A percentile compares a stretch with the other conserved stretches of the same genome.
Evolutionary conservation across 2,888 invertebrate genomes (phyloP).

Genomic region (Melikaiella ostensackeni): DNA sequence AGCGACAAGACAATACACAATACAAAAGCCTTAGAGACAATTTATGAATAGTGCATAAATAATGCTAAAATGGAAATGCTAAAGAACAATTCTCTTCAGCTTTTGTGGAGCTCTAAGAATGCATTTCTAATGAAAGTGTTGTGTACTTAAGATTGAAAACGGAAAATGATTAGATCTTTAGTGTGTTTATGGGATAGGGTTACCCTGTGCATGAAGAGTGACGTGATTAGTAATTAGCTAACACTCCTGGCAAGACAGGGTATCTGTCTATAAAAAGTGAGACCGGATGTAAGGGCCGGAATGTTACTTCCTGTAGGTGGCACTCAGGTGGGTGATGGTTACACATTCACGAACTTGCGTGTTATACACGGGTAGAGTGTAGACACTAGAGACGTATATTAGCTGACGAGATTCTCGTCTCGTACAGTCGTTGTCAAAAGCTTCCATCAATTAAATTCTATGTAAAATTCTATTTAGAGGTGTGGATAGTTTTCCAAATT

Average conservation of each 20-base stretch:
- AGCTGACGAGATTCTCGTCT: constrained; percentile 8
- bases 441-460: not conserved
- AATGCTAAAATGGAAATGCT: not conserved
- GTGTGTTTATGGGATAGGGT: constrained; percentile 32
- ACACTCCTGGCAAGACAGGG: not conserved
- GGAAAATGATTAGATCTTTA: not conserved
- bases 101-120: not conserved
- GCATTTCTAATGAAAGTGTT: not conserved
- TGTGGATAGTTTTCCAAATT: too few relatives aligned
- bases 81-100: not conserved
- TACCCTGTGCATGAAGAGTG: not conserved
- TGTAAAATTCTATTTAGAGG: too few relatives aligned
- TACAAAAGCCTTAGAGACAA: not conserved
- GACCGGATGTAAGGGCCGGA: constrained; percentile 65
- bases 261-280: constrained; percentile 67
- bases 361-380: constrained; percentile 26
- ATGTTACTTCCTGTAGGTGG: constrained; percentile 63
- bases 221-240: constrained; percentile 21
- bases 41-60: not conserved
- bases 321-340: constrained; percentile 49
- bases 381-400: not conserved
- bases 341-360: constrained; percentile 31
- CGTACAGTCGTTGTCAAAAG: not conserved
- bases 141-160: not conserved
- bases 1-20: not conserved